Evolutionary conservation across 2,797 vertebrate species (phyloP).

Genomic region (Cirrhinus molitorella): DNA sequence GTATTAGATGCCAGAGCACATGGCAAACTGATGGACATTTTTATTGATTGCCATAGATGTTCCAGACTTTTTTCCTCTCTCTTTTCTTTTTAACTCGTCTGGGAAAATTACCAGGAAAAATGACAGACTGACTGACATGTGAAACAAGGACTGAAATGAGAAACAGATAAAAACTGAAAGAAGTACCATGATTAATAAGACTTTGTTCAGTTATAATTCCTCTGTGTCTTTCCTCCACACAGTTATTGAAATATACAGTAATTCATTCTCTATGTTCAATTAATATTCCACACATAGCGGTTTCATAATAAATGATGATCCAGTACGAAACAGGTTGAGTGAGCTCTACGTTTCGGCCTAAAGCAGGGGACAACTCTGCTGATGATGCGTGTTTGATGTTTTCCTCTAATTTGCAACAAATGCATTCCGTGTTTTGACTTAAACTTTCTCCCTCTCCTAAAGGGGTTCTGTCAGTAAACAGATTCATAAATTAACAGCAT

Average conservation of each 20-base stretch:
- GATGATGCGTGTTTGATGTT: slow-evolving; percentile 56
- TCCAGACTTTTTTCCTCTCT: neutral
- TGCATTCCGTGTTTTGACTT: slow-evolving; percentile 48
- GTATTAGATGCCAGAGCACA: slow-evolving; percentile 14
- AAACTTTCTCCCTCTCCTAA: slow-evolving; percentile 40
- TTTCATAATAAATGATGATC: slow-evolving; percentile 44
- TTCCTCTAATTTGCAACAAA: slow-evolving; percentile 57
- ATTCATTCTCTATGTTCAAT: slow-evolving; percentile 39
- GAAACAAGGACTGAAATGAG: slow-evolving; percentile 9
- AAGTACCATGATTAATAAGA: neutral
- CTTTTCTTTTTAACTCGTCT: neutral
- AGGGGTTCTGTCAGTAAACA: slow-evolving; percentile 52
- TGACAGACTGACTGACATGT: slow-evolving; percentile 21
- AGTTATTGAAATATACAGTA: slow-evolving; percentile 35
- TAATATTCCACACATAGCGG: slow-evolving; percentile 39
- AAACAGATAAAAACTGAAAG: slow-evolving; percentile 30
- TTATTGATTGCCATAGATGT: neutral
- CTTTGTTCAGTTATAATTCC: neutral
- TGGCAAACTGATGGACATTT: neutral
- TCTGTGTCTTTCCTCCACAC: neutral
- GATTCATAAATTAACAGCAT: slow-evolving; percentile 60
- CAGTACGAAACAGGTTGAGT: slow-evolving; percentile 1
- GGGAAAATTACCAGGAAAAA: neutral
- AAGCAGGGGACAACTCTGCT: slow-evolving; percentile 43
- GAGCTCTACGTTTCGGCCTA: slow-evolving; percentile 31